Conservation (phyloP, 2,888 invertebrate species). For the Sarcophaga subvicina region DNA sequence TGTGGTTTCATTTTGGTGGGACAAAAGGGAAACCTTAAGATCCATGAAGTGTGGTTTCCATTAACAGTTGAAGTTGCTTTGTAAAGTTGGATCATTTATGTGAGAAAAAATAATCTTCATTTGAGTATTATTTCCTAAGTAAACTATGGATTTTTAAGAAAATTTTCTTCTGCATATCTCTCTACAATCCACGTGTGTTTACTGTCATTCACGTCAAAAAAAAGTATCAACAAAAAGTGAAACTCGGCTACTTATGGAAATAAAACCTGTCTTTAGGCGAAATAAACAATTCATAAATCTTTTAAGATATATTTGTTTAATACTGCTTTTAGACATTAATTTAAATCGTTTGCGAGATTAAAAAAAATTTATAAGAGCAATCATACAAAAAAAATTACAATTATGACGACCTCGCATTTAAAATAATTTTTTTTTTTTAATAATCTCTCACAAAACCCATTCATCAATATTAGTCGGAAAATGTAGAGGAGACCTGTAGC, state of each 20-base stretch:
- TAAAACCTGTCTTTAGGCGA: constrained; percentile 27
- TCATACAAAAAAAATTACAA: background rate
- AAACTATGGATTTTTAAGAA: too few species aligned
- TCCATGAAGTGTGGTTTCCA: too few species aligned
- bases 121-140: too few species aligned
- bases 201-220: background rate
- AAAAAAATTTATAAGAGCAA: constrained; percentile 6
- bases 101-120: too few species aligned
- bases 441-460: constrained; percentile 28
- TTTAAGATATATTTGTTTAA: constrained; percentile 44
- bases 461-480: constrained; percentile 47
- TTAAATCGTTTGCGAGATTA: constrained; percentile 33
- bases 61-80: too few species aligned
- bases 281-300: constrained; percentile 52
- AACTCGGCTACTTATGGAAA: background rate
- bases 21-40: too few species aligned
- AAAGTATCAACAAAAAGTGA: background rate
- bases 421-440: constrained; percentile 5
- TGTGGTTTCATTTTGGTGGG: too few species aligned
- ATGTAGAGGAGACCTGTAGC: constrained; percentile 14
- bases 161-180: too few species aligned
- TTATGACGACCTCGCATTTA: constrained; percentile 1
- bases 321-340: constrained; percentile 31
- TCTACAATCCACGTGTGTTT: background rate
- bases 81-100: too few species aligned